A percentile compares a stretch with the other conserved stretches of the same genome.
Conservation (phyloP, 2,113 vertebrate species). For the Colistium nudipinnis region DNA sequence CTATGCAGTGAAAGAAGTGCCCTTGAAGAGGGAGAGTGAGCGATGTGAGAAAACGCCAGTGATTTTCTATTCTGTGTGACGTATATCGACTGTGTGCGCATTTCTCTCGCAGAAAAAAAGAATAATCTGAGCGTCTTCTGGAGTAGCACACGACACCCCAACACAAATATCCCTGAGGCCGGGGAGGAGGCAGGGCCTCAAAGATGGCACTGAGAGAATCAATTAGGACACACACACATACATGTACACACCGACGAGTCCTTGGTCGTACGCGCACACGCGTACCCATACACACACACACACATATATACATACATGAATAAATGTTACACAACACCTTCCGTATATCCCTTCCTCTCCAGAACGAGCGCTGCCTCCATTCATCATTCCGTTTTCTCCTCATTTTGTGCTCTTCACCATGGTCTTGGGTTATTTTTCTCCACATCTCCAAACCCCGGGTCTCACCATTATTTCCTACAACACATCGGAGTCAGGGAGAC, state of each 20-base stretch:
- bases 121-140: constrained; percentile 49
- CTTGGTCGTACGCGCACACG: background rate
- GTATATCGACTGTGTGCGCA: constrained; percentile 14
- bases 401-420: constrained; percentile 44
- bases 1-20: constrained; percentile 54
- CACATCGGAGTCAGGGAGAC: constrained; percentile 8
- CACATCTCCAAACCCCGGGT: constrained; percentile 16
- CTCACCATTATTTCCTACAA: constrained; percentile 45
- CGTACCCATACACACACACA: constrained; percentile 1
- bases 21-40: constrained; percentile 44
- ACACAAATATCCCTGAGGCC: constrained; percentile 68
- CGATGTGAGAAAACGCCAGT: constrained; percentile 59
- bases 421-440: background rate
- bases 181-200: constrained; percentile 11
- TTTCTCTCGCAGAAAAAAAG: constrained; percentile 53
- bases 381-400: constrained; percentile 58
- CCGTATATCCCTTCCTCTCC: constrained; percentile 28
- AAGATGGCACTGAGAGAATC: constrained; percentile 70
- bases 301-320: constrained; percentile 21
- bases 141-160: constrained; percentile 65
- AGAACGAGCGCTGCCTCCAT: constrained; percentile 29
- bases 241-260: constrained; percentile 29
- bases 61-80: constrained; percentile 66
- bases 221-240: constrained; percentile 53
- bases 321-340: constrained; percentile 45